Base-by-base conservation (phyloP, 2,888 invertebrate species). In the Rhimphoctona megacephalus region DNA sequence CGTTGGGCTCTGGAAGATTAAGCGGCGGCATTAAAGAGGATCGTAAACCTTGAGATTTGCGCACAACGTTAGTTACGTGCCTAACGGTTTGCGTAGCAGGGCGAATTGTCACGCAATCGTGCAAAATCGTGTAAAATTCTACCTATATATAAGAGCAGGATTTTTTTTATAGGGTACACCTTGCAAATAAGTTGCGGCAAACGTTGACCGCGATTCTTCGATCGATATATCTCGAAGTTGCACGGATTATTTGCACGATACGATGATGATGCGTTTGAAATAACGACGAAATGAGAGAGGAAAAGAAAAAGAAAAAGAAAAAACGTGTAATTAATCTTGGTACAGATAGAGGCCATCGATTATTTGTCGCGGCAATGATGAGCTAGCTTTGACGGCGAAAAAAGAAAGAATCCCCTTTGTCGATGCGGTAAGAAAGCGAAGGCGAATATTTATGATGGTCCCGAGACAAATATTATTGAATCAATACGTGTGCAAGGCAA, bases 201-300 rank as follows among this genome's bases (percentile, higher is more conserved):
- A 77, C 80, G 66, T 72, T 83, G 80, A 86, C 83, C 79, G 76
- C 80, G 76, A 77, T 86, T 86, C 85, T 5, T 3, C 80, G 85
- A 77, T 85, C 85, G 80, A 86, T 86, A 77, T 85, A 76, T 85
- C 85, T 70, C 64, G 66, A 54, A 80, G 57, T 64, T 30, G 64
- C 6, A 49, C 57, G 25, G 54, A 33, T 14, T 77, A 49, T 49
- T 39, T 43, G 17, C 33, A 22, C 57, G 17, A 19, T 7, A 43
- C 67, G 61, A 46, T 46, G 25, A 79, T 39, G 25, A n/a, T 9
- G 9, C 39, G 39, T 39, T 39, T 36, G 6, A 36, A 39, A 39
- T 6, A n/a, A 39, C 61, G 43, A 57, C 46, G 33, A 11, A 61
- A 36, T 5, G 52, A 67, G 36, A 77, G 43, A 7, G n/a, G 52